Percentiles rank a stretch among this genome's conserved stretches.
Evolutionary conservation across 2,888 invertebrate genomes (phyloP).

Genomic region (Atherix ibis): DNA sequence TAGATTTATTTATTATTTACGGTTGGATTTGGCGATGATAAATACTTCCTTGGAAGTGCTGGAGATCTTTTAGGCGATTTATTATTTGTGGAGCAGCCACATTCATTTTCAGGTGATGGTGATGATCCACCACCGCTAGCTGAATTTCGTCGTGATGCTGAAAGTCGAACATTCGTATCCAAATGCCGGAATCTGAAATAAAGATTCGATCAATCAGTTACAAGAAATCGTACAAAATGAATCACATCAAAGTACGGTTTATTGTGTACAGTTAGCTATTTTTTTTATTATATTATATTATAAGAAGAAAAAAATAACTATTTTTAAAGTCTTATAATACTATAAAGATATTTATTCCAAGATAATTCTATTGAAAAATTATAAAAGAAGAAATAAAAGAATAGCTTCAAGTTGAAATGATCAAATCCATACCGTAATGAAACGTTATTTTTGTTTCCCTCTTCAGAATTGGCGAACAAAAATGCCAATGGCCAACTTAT

Average conservation of each 20-base stretch:
- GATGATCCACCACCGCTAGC: constrained; percentile 45
- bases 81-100: constrained; percentile 25
- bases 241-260: too few relatives aligned
- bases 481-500: constrained; percentile 87
- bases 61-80: constrained; percentile 39
- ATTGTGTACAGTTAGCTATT: too few relatives aligned
- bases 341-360: too few relatives aligned
- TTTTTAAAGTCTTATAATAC: too few relatives aligned
- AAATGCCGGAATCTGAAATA: constrained; percentile 61
- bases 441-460: constrained; percentile 49
- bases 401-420: constrained; percentile 1
- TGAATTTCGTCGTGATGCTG: constrained; percentile 42
- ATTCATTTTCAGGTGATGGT: constrained; percentile 48
- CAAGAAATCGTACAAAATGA: too few relatives aligned
- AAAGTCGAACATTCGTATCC: constrained; percentile 69
- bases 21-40: constrained; percentile 19
- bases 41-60: constrained; percentile 25
- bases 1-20: constrained; percentile 1
- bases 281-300: too few relatives aligned
- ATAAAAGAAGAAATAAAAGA: background rate
- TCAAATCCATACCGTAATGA: constrained; percentile 55
- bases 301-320: too few relatives aligned
- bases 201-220: background rate
- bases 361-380: background rate
- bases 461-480: constrained; percentile 65